Conservation (phyloP, 2,888 invertebrate genomes). For the Ptychoptera albimana region DNA sequence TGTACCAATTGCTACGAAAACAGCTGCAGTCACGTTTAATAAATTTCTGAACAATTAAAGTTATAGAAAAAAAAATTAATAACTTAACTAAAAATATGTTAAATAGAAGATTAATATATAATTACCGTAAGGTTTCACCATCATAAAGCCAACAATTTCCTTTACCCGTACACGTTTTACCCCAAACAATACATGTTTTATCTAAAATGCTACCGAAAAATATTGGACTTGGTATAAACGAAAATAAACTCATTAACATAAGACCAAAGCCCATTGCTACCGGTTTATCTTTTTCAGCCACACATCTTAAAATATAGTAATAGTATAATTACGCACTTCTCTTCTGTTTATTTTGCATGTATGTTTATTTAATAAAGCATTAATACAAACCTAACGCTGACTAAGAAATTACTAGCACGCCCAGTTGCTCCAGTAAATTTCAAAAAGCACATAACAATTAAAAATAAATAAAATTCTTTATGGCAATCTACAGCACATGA, state of each 20-base stretch:
- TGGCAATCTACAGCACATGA: constrained; percentile 41
- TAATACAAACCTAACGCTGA: constrained; percentile 33
- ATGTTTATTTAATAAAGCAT: background rate
- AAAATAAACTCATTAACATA: constrained; percentile 50
- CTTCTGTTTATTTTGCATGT: background rate
- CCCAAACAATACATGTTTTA: constrained; percentile 52
- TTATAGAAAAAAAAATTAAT: background rate
- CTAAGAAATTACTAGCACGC: constrained; percentile 44
- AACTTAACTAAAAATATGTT: background rate
- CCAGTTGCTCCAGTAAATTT: constrained; percentile 43
- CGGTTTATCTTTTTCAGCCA: constrained; percentile 55
- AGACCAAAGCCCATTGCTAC: constrained; percentile 55
- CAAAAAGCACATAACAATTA: constrained; percentile 38
- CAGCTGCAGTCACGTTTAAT: constrained; percentile 47
- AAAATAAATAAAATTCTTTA: constrained; percentile 36
- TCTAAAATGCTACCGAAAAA: constrained; percentile 54
- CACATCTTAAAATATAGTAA: constrained; percentile 34
- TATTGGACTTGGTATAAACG: constrained; percentile 62
- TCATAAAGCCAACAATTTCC: constrained; percentile 65
- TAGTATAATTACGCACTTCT: background rate
- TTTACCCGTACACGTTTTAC: constrained; percentile 49
- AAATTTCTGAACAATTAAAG: constrained; percentile 31
- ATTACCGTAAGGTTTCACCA: constrained; percentile 37
- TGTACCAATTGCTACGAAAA: constrained; percentile 45
- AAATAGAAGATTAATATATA: constrained; percentile 4